These are phyloP conservation scores for Ophioninae sp. DNA, from an alignment of 2,888 invertebrate genomes.

Conservation along the genomic window DNA sequence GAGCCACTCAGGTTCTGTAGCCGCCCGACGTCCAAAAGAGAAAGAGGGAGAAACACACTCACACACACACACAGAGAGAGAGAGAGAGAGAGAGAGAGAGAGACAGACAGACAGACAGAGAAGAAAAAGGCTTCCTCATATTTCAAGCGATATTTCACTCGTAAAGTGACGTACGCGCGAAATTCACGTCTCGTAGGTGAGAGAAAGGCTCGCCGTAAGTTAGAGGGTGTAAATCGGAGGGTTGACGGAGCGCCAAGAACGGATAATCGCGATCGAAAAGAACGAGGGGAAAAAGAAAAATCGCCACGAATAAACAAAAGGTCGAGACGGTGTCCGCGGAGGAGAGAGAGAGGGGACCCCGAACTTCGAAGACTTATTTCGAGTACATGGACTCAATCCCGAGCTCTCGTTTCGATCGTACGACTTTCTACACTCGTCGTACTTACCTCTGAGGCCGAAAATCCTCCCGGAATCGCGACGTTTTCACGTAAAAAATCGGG, in stretches of 20 bases:
- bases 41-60: constrained; percentile 6
- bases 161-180: constrained; percentile 46
- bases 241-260: constrained; percentile 50
- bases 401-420: constrained; percentile 28
- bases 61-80: constrained; percentile 16
- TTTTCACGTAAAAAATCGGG: constrained; percentile 72
- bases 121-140: constrained; percentile 70
- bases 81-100: constrained; percentile 25
- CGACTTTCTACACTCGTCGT: constrained; percentile 42
- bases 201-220: constrained; percentile 65
- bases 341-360: constrained; percentile 14
- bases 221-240: constrained; percentile 67
- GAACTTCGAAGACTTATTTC: constrained; percentile 63
- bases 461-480: constrained; percentile 73
- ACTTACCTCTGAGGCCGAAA: constrained; percentile 78
- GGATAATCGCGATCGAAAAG: constrained; percentile 66
- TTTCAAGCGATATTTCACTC: constrained; percentile 73
- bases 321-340: constrained; percentile 67
- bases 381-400: constrained; percentile 17
- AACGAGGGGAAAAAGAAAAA: constrained; percentile 67
- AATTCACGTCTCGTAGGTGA: constrained; percentile 65
- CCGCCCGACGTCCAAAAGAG: constrained; percentile 42
- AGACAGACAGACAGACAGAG: constrained; percentile 41
- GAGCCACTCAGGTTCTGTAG: constrained; percentile 66
- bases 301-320: constrained; percentile 80